These are phyloP conservation scores for Grammomys dolichurus DNA, from an alignment of 2,113 vertebrate species.

Conservation along the genomic window DNA sequence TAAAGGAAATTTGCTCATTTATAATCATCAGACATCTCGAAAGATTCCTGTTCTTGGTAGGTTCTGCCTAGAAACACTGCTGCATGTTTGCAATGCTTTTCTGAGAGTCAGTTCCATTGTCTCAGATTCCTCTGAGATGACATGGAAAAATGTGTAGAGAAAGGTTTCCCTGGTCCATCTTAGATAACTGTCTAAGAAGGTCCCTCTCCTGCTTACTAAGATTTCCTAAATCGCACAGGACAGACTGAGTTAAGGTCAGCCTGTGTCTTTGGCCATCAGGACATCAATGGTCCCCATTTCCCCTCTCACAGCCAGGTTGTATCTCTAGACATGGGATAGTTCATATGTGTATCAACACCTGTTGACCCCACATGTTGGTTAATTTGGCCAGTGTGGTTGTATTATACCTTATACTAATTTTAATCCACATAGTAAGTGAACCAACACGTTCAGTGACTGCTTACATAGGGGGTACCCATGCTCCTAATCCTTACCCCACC, in stretches of 20 bases:
- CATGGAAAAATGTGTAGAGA: neutral
- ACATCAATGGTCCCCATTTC: neutral
- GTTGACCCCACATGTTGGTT: neutral
- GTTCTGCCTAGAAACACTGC: conserved; percentile 62
- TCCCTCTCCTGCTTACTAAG: neutral
- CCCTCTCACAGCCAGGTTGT: neutral
- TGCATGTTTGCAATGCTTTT: conserved; percentile 25
- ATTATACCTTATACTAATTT: neutral
- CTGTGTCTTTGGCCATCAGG: neutral
- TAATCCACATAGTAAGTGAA: neutral
- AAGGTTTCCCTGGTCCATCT: neutral
- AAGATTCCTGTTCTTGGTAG: conserved; percentile 97
- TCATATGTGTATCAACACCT: neutral
- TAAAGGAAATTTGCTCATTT: conserved; percentile 97
- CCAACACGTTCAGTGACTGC: neutral
- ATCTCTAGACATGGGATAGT: neutral
- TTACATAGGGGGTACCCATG: neutral
- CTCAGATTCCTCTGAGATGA: neutral
- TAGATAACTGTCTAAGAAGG: neutral
- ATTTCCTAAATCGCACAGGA: neutral
- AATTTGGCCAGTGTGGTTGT: neutral
- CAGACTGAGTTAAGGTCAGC: neutral
- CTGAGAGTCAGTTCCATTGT: conserved; percentile 17
- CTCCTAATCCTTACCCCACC: neutral
- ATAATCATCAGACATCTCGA: conserved; percentile 97